Percentiles rank a stretch among this genome's conserved stretches.
Evolutionary conservation across 2,113 vertebrate species (phyloP).

Genomic region (Bungarus multicinctus): DNA sequence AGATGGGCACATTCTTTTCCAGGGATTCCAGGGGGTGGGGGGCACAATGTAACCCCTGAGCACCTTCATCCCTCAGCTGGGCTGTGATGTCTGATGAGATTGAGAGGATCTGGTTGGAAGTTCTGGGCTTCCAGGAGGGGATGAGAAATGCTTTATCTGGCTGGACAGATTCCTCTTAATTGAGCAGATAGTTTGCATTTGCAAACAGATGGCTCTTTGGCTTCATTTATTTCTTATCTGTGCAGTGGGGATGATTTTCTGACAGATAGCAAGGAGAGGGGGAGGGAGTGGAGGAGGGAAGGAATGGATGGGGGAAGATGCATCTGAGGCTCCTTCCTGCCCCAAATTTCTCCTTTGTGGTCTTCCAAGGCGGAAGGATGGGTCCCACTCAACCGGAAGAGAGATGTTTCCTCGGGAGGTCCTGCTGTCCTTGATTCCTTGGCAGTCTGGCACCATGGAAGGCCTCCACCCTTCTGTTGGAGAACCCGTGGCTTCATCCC

Average conservation of each 20-base stretch:
- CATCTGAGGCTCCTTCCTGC: not conserved
- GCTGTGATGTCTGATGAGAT: slow-evolving; percentile 68
- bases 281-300: not conserved
- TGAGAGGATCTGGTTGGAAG: slow-evolving; percentile 60
- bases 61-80: slow-evolving; percentile 50
- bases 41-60: slow-evolving; percentile 37
- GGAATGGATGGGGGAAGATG: slow-evolving; percentile 39
- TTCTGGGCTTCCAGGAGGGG: slow-evolving; percentile 41
- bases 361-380: not conserved
- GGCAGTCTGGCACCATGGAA: not conserved
- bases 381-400: not conserved
- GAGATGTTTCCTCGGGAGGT: not conserved
- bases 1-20: not conserved
- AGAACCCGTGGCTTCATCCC: not conserved
- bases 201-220: slow-evolving; percentile 78
- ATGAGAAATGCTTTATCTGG: slow-evolving; percentile 65
- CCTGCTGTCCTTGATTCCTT: not conserved
- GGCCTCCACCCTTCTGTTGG: too few species aligned
- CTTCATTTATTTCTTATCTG: slow-evolving; percentile 82
- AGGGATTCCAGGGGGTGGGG: not conserved
- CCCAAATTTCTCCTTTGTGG: not conserved
- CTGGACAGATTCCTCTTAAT: slow-evolving; percentile 71
- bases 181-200: slow-evolving; percentile 67
- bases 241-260: slow-evolving; percentile 70
- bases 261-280: slow-evolving; percentile 60